Evolutionary conservation across 2,888 invertebrate species (phyloP), one percentile per base, ranked within the genome.

Genomic region (Agrochola lychnidis): DNA sequence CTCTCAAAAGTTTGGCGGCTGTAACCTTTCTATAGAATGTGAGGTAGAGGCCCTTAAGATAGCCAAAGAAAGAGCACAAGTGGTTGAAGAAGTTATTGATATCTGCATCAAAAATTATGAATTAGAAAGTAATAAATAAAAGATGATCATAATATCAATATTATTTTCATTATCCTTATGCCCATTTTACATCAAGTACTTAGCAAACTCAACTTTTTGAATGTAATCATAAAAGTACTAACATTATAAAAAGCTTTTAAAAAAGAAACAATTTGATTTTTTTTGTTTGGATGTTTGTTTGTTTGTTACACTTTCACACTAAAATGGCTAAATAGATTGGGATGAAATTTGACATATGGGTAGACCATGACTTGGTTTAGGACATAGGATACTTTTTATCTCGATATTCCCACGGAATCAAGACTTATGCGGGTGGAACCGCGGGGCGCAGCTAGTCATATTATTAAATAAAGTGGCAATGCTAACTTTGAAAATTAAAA

Each of bases 1-100:
- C 72, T 95, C 98, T 45, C 97, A 98, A 89, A 98, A 98, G 94
- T 98, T 98, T 91, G 98, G 98, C 92, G 98, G 98, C 19, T 97
- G 97, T 83, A 97, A 97, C 70, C 93, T 98, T 66, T 95, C 97
- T 53, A 94, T 96, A 70, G 96, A 97, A 76, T 94, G 97, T 90
- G 95, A 98, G 87, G 95, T 97, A 62, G 94, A 96, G 81, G 97
- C 98, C 82, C 94, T 98, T 76, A 94, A 96, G 86, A 96, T 97
- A 89, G 97, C 98, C n/a, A 97, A 97, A 90, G 93, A 95, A 73
- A 97, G 97, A 89, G 96, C 97, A 51, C 94, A 95, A 81, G 93
- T 97, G 79, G 93, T 98, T 62, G 91, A 94, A 91, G 85, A 94
- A 90, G 93, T 95, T 59, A 93, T 96, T 76, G 88, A 93, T 85